Evolutionary conservation across 2,113 vertebrate genomes (phyloP).

Genomic region (Heptranchias perlo): DNA sequence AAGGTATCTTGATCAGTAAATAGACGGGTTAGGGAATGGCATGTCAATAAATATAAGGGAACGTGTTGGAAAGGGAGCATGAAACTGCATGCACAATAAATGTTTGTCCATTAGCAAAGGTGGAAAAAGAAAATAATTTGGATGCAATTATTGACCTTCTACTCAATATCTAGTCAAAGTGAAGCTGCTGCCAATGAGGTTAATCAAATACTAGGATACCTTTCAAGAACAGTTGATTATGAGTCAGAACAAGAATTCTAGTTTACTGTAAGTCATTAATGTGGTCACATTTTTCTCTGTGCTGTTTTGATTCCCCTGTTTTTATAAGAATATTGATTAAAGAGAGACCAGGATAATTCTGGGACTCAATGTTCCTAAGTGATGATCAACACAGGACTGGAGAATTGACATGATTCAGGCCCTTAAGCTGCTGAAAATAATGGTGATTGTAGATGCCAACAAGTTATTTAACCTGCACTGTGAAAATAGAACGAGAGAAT

Average conservation of each 20-base stretch:
- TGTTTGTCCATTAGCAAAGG: neutral
- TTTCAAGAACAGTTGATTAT: conserved; percentile 3
- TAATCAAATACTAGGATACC: neutral
- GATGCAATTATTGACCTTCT: neutral
- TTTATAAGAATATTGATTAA: neutral
- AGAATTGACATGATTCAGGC: neutral
- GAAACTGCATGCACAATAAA: neutral
- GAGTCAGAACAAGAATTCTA: neutral
- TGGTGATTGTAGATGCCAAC: neutral
- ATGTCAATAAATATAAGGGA: neutral
- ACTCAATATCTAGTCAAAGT: neutral
- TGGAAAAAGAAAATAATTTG: neutral
- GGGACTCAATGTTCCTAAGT: neutral
- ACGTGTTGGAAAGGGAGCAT: neutral
- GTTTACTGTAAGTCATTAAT: neutral
- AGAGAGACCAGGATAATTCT: neutral
- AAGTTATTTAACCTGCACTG: neutral
- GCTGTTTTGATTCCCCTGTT: neutral
- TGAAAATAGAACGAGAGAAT: neutral
- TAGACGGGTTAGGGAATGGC: neutral
- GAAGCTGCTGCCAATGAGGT: neutral
- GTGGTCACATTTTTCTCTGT: neutral
- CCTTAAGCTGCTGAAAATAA: neutral
- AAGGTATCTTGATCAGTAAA: neutral
- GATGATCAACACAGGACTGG: neutral